Percentiles rank a stretch among this genome's conserved stretches.
Conservation (phyloP, 2,888 invertebrate species). For the Hemithea aestivaria region DNA sequence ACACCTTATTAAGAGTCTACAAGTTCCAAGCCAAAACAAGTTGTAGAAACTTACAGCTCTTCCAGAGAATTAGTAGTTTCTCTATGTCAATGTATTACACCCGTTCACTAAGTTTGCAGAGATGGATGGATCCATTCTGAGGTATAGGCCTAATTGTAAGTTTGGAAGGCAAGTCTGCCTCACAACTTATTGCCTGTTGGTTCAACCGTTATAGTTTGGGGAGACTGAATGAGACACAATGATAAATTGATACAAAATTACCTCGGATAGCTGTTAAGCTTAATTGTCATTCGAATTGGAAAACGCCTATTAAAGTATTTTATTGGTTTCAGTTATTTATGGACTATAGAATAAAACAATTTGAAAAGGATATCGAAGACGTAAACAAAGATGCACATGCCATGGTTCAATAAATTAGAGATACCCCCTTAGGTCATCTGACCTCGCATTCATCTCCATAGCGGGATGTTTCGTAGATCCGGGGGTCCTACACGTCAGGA, state of each 20-base stretch:
- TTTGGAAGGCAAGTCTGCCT: conserved; percentile 28
- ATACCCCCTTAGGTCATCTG: conserved; percentile 35
- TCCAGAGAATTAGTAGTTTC: conserved; percentile 18
- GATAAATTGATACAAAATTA: conserved; percentile 15
- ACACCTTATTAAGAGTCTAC: no score
- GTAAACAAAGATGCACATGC: no score
- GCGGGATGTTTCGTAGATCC: conserved; percentile 52
- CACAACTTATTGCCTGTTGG: conserved; percentile 31
- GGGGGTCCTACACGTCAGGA: conserved; percentile 47
- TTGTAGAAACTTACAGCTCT: conserved; percentile 4
- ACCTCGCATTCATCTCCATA: conserved; percentile 48
- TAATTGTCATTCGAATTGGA: background rate
- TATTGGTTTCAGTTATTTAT: no score
- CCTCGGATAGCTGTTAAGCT: conserved; percentile 3
- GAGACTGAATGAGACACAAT: conserved; percentile 7
- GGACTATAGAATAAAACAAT: no score
- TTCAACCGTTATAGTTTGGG: conserved; percentile 27
- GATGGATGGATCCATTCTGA: conserved; percentile 58
- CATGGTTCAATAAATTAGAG: conserved; percentile 27
- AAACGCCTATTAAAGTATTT: no score
- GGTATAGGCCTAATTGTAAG: conserved; percentile 56
- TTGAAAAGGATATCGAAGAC: no score
- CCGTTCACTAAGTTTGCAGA: conserved; percentile 52
- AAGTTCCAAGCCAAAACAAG: no score
- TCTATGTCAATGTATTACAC: conserved; percentile 30